Base-by-base conservation (phyloP, 2,113 vertebrate genomes). In the Synchiropus splendidus region DNA sequence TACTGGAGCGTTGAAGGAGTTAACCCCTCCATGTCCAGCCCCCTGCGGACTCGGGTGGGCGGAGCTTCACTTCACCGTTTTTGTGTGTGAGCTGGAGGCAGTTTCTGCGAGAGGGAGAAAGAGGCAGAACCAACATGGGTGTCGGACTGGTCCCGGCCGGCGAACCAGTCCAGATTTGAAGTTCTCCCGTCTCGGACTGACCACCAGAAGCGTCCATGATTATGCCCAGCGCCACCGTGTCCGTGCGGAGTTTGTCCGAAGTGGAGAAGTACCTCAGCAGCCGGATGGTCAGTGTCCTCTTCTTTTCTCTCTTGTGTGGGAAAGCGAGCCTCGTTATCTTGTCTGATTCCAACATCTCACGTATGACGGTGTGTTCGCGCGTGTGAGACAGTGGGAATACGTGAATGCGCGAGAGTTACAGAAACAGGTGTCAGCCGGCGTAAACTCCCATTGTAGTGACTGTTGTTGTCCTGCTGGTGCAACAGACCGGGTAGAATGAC, bases 181-280 rank as follows among this genome's bases (percentile, higher is more conserved):
- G 40, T 36, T 12, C 12, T 15, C 2, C 36, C 12, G 35, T 48
- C 41, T 39, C 27, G 1, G 5, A 2, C 6, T 1, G 45, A 45
- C 12, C 10, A 2, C 36, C 1, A 4, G 41, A 48, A 9, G 4
- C 21, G 21, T 27, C 21, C 21, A 27, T 27, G 21, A 72, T 53
- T 61, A 79, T 80, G 80, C 70, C 76, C 66, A 73, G 76, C 59
- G 58, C 67, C 36, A 74, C 40, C 54, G 61, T 77, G 45, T 73
- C 77, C 32, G 74, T 81, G 61, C 70, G 70, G 77, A 83, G 66
- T 80, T 78, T 83, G 63, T 67, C 64, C 6, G 75, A 83, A 70
- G 74, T 57, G 39, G 78, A 83, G 59, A 81, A 78, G 75, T 69
- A 70, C 74, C 64, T 77, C 68, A 60, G 52, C 61, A 41, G 60